phyloP scores from a whole-genome alignment of 2,113 vertebrate species.

The Chrysemys picta region DNA sequence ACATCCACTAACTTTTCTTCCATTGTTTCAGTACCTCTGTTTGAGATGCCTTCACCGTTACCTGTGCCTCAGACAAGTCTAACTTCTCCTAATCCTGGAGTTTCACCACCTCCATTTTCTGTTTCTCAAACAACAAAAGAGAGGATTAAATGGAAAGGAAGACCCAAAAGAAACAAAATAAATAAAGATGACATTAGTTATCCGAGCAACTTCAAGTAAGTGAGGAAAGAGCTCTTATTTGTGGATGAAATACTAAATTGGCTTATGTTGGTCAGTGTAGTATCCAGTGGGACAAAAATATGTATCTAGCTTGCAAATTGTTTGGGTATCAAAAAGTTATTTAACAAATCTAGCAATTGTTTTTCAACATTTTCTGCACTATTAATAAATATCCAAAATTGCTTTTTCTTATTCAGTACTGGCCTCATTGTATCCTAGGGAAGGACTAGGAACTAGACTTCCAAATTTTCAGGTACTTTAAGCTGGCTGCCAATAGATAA shows the following conservation, averaged over 20 bases:
- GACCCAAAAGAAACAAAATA: neutral
- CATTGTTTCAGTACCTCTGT: neutral
- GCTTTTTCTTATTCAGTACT: neutral
- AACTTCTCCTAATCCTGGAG: neutral
- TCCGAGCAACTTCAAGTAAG: slow-evolving; percentile 39
- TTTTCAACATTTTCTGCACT: neutral
- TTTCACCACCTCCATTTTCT: neutral
- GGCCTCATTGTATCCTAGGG: no score
- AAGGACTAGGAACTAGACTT: neutral
- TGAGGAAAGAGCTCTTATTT: neutral
- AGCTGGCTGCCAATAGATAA: neutral
- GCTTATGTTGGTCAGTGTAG: neutral
- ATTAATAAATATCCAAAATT: neutral
- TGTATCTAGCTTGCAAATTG: neutral
- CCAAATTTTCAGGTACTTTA: neutral
- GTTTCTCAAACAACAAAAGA: neutral
- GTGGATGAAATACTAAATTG: neutral
- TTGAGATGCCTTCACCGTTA: neutral
- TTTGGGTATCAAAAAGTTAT: neutral
- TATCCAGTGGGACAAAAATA: neutral
- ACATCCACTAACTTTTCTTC: neutral
- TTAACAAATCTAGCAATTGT: neutral
- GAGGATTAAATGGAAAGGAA: neutral
- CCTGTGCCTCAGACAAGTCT: neutral
- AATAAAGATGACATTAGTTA: slow-evolving; percentile 23